Conservation (phyloP, 1,140 invertebrate species). For the Drosophila miranda region DNA sequence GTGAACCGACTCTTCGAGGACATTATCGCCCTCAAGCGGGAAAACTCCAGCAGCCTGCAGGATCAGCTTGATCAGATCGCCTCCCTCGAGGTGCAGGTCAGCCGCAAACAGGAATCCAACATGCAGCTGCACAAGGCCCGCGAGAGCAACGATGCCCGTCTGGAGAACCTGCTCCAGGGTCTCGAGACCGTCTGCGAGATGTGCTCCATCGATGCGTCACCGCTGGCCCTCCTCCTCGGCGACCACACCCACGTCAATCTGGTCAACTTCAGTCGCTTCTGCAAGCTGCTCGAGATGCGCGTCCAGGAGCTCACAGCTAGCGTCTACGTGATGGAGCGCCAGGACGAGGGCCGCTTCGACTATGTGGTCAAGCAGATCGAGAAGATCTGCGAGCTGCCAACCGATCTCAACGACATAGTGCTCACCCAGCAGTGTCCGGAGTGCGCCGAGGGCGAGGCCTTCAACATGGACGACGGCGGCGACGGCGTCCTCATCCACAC, state of each 20-base stretch:
- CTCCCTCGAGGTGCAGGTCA: conserved; percentile 48
- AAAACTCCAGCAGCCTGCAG: conserved; percentile 56
- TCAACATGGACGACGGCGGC: conserved; percentile 71
- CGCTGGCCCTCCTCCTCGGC: conserved; percentile 42
- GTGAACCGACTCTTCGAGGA: conserved; percentile 70
- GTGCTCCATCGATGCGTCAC: conserved; percentile 53
- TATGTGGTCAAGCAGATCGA: conserved; percentile 70
- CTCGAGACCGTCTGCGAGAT: conserved; percentile 66
- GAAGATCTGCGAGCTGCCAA: conserved; percentile 65
- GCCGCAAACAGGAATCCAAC: conserved; percentile 53
- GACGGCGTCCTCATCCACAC: conserved; percentile 65
- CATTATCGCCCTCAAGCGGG: conserved; percentile 60
- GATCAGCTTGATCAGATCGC: conserved; percentile 56
- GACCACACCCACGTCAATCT: conserved; percentile 68
- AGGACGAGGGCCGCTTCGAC: conserved; percentile 42
- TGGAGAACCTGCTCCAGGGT: conserved; percentile 66
- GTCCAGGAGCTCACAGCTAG: conserved; percentile 63
- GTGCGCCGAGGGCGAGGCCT: conserved; percentile 75
- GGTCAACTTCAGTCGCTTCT: conserved; percentile 59
- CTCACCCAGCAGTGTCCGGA: conserved; percentile 75
- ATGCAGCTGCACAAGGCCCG: conserved; percentile 45
- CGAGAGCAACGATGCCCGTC: conserved; percentile 47
- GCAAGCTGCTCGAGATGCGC: conserved; percentile 55
- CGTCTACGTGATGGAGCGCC: conserved; percentile 64
- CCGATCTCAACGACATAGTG: conserved; percentile 70